Percentiles rank a stretch among this genome's conserved stretches.
Conservation (phyloP, 2,113 vertebrate genomes). For the Lepisosteus osseus region DNA sequence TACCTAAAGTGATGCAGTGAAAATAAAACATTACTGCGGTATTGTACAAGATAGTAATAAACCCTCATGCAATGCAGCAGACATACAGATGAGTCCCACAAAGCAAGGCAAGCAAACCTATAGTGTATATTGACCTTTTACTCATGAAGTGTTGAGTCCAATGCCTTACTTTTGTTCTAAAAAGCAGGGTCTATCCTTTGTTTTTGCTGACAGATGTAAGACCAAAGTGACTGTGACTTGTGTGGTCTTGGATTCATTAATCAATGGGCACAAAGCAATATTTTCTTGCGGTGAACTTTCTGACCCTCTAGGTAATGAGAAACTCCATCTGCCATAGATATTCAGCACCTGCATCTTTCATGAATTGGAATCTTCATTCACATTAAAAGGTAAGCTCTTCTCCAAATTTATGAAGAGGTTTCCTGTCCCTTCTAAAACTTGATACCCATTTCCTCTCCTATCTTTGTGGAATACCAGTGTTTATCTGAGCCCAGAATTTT, state of each 20-base stretch:
- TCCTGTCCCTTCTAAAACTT: too few species aligned
- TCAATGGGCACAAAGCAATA: not conserved
- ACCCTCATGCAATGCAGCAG: too few species aligned
- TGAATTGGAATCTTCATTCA: constrained; percentile 4
- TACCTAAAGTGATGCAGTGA: too few species aligned
- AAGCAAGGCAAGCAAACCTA: not conserved
- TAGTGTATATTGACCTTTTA: not conserved
- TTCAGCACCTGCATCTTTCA: constrained; percentile 12
- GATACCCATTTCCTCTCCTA: too few species aligned
- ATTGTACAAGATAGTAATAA: too few species aligned
- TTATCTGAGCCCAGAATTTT: too few species aligned
- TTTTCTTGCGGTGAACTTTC: not conserved
- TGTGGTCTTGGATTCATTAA: constrained; percentile 1
- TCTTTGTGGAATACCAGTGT: too few species aligned
- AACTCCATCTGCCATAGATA: not conserved
- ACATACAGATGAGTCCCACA: not conserved
- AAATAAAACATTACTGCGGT: too few species aligned
- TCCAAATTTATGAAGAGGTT: not conserved
- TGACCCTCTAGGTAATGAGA: not conserved
- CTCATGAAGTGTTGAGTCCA: not conserved
- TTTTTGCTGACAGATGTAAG: not conserved
- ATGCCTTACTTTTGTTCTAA: too few species aligned
- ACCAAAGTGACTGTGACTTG: not conserved
- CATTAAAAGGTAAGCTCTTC: not conserved
- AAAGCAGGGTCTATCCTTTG: not conserved